These are phyloP conservation scores for Hoplostethus mediterraneus DNA, from an alignment of 2,797 vertebrate genomes.

Conservation along the genomic window DNA sequence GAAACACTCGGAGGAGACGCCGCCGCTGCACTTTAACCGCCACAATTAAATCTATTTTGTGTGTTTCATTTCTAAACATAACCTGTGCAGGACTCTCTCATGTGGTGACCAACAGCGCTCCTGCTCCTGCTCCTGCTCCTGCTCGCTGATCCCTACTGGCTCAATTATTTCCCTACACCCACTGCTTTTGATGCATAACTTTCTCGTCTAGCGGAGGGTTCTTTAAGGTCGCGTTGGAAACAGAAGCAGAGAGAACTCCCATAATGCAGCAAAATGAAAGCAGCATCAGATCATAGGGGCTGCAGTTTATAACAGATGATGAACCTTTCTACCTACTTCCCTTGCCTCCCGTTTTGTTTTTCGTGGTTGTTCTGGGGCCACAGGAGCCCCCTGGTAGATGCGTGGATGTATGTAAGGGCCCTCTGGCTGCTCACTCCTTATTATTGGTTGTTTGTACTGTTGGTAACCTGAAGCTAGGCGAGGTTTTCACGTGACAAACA, in stretches of 20 bases:
- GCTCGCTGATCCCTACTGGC: constrained; percentile 63
- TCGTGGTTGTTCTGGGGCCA: neutral
- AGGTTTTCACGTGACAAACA: no score
- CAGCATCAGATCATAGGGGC: constrained; percentile 49
- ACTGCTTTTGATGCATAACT: constrained; percentile 59
- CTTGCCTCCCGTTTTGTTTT: neutral
- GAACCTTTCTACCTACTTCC: neutral
- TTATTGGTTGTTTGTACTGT: neutral
- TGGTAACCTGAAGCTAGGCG: no score
- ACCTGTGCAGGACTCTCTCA: no score
- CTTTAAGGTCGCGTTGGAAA: constrained; percentile 48
- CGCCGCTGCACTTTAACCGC: no score
- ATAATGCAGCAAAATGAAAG: constrained; percentile 28
- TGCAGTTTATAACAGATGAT: neutral
- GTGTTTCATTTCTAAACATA: no score
- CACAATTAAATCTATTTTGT: no score
- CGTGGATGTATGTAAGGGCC: no score
- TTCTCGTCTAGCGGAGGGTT: constrained; percentile 43
- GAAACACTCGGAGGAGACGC: no score
- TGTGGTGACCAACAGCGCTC: constrained; percentile 26
- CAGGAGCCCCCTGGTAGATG: no score
- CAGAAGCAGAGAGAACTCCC: constrained; percentile 36
- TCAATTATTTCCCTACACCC: constrained; percentile 63
- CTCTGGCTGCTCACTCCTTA: no score
- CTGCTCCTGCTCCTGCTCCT: constrained; percentile 26